Evolutionary conservation across 2,113 vertebrate species (phyloP).

Genomic region (Sylvia atricapilla): DNA sequence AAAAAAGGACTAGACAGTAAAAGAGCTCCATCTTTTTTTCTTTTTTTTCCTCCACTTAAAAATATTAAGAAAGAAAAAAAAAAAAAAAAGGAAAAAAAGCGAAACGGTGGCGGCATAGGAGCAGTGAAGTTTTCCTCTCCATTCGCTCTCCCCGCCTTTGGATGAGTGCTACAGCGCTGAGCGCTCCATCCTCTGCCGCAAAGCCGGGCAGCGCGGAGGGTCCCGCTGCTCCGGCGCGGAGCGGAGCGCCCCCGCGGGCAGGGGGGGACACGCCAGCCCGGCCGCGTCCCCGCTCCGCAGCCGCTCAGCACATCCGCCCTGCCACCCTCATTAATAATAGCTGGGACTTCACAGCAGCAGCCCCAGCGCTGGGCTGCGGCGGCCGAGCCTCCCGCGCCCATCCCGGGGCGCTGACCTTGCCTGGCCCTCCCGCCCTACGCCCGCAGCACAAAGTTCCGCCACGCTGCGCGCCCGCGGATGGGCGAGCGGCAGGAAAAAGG

Average conservation of each 20-base stretch:
- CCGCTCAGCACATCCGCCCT: background rate
- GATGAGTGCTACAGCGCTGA: background rate
- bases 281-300: background rate
- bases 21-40: background rate
- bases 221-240: background rate
- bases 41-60: background rate
- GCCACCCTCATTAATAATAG: background rate
- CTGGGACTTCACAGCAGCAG: background rate
- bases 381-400: background rate
- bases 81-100: fast-evolving
- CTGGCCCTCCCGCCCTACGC: background rate
- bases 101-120: background rate
- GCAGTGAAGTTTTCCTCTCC: background rate
- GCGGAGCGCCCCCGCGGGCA: background rate
- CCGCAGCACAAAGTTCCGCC: background rate
- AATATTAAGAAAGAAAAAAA: background rate
- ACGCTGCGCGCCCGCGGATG: background rate
- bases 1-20: background rate
- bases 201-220: background rate
- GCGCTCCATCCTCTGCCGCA: conserved; percentile 3
- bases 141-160: background rate
- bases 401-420: background rate
- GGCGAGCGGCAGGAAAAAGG: background rate
- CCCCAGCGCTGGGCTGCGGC: background rate
- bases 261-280: background rate